Evolutionary conservation across 2,113 vertebrate genomes (phyloP), one percentile per base, ranked within the genome.

Genomic region (Pseudolaguvia tuberculata): DNA sequence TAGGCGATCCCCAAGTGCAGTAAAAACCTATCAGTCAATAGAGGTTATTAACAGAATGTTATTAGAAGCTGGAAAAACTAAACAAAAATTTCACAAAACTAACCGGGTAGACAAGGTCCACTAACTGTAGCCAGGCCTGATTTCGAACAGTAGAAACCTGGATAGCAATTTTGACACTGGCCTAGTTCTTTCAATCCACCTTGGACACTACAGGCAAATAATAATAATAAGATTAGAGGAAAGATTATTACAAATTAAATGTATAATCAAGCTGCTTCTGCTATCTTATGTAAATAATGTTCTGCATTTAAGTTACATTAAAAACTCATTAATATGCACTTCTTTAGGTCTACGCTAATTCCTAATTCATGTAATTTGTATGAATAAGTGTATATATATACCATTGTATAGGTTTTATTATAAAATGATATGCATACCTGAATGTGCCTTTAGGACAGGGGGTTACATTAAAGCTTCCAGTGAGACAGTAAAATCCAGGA

Each of bases 111-210:
- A 52, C 91, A 92, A 20, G 84, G 84, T 25, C 90, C 91, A 57
- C 86, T 91, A 21, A 90, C 87, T 15, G 78, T 57, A 47, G 81
- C 84, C 53, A 90, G 85, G 27, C 91, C 90, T 0, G 80, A 62
- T 69, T 89, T 80, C 66, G 87, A 84, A 78, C 94, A 96, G 86
- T 91, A 93, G 80, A 90, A 90, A 0, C 93, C 93, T 1, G 92
- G 86, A 35, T 72, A 83, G 79, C 94, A 95, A 81, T 15, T 88
- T 72, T 0, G 85, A 80, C 91, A 92, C 82, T 89, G 86, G 39
- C 83, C 85, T 56, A 65, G 48, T 48, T 91, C 5, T 81, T 87
- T 66, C 67, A 87, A 23, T 27, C 88, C 77, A 72, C 72, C 25
- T 83, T 90, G 89, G 52, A 74, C 78, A 76, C 91, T 92, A 83